Evolutionary conservation across 2,113 vertebrate species (phyloP).

Genomic region (Sylvia atricapilla): DNA sequence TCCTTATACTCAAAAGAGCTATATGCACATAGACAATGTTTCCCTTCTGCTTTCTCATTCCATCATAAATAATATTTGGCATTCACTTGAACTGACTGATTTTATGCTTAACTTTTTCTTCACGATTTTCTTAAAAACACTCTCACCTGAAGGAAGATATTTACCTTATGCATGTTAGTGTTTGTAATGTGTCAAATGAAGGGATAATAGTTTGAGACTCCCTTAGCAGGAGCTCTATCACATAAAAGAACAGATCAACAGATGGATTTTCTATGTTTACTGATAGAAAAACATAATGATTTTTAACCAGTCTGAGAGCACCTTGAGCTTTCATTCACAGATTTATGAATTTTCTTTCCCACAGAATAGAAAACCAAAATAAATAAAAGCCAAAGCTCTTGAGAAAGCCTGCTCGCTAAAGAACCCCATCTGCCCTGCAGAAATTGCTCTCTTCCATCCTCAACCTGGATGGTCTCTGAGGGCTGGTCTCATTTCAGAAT

Average conservation of each 20-base stretch:
- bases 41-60: neutral
- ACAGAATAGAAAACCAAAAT: neutral
- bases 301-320: neutral
- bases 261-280: neutral
- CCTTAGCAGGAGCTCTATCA: neutral
- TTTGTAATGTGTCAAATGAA: neutral
- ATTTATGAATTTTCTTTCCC: neutral
- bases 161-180: neutral
- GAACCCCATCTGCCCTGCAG: neutral
- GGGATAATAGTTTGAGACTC: neutral
- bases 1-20: neutral
- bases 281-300: neutral
- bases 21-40: neutral
- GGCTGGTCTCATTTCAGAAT: neutral
- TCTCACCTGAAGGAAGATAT: neutral
- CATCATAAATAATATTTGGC: neutral
- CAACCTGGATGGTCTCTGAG: fast-evolving
- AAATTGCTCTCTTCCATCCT: neutral
- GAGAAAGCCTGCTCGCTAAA: neutral
- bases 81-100: neutral
- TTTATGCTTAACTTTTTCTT: neutral
- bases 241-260: neutral
- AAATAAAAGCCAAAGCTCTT: neutral
- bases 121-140: neutral
- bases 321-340: neutral